Conservation (phyloP, 2,888 invertebrate genomes). For the Teleogryllus oceanicus region DNA sequence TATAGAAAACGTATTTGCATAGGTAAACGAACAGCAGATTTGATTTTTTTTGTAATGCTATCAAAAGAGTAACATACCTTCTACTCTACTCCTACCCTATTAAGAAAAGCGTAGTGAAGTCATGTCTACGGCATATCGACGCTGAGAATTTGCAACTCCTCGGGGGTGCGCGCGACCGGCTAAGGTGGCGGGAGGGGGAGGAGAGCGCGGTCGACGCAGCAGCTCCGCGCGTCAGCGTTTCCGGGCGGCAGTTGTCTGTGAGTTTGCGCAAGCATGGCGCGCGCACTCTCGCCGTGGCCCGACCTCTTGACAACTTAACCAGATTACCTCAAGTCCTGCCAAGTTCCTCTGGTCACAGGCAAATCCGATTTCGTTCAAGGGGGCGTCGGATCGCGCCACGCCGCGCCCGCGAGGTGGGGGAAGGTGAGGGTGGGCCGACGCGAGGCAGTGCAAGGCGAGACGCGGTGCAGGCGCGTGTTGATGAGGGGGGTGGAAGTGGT, state of each 20-base stretch:
- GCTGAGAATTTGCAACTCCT: too few relatives aligned
- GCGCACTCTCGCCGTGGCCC: neutral
- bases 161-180: too few relatives aligned
- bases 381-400: neutral
- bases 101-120: too few relatives aligned
- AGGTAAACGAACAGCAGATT: too few relatives aligned
- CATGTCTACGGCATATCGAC: too few relatives aligned
- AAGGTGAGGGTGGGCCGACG: neutral
- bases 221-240: neutral
- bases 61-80: too few relatives aligned
- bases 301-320: neutral
- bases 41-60: too few relatives aligned
- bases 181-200: too few relatives aligned
- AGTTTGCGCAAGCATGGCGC: neutral
- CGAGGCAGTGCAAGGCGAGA: neutral
- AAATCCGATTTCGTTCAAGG: neutral
- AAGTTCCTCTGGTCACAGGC: constrained; percentile 10
- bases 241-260: neutral
- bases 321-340: neutral
- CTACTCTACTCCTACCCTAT: too few relatives aligned
- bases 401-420: neutral
- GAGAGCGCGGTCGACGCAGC: neutral
- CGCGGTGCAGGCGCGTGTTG: too few relatives aligned
- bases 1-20: too few relatives aligned
- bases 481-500: too few relatives aligned